Base-by-base conservation (phyloP, 2,797 vertebrate genomes). In the Hozukius guyotensis region DNA sequence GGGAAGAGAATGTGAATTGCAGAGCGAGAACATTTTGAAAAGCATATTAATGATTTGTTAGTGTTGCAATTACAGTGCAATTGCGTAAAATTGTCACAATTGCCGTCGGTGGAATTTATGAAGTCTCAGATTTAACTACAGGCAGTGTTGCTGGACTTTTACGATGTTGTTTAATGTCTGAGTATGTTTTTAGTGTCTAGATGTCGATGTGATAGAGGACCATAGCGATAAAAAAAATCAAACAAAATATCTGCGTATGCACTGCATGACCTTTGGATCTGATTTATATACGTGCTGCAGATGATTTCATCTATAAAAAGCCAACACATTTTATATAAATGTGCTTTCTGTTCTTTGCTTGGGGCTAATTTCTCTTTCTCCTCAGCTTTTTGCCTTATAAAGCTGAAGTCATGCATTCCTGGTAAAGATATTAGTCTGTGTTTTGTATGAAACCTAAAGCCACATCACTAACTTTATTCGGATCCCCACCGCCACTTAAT, bases 341-440 rank as follows among this genome's bases (percentile, higher is more conserved):
- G 38, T 32, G 29, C 36, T 82, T 86, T 75, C 32, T 69, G 77
- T 78, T 69, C 38, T 83, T 67, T 77, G 75, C 73, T 81, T 65
- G 29, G 49, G 72, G 67, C 62, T 67, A 81, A 66, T 77, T 36
- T 81, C 8, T 55, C 61, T 56, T 62, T 87, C 42, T 69, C 55
- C 72, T 78, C 56, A 6, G 29, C 38, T 62, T 59, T 78, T 71
- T 81, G 71, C 82, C 80, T 77, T 74, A 73, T 84, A 81, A 89
- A 88, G 79, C 78, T 81, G 29, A 82, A 89, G 83, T 80, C 81
- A 89, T 68, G 60, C 68, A 67, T 73, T 62, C 72, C 86, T 91
- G 87, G 87, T 88, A 89, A 93, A 90, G 7, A 86, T 83, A 91
- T 91, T 83, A 90, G 73, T n/a, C 72, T 77, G 75, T 77, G 62